Base-by-base conservation (phyloP, 1,140 invertebrate species). In the Sesamia nonagrioides region DNA sequence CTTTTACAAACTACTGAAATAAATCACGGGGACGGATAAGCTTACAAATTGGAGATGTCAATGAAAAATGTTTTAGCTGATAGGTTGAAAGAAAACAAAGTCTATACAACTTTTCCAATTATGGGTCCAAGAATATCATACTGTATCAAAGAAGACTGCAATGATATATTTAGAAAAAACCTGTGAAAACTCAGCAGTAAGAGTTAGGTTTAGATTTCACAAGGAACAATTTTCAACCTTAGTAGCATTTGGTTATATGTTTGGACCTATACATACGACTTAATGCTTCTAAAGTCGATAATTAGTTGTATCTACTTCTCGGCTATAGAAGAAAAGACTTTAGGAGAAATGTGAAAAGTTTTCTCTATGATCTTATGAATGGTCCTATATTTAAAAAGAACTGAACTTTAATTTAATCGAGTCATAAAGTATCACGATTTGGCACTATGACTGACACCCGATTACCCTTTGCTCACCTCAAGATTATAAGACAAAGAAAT, bases 401-500 rank as follows among this genome's bases (percentile, higher is more conserved):
- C 2, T 56, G 15, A 35, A 35, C 27, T n/a, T 37, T 8, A 35
- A 37, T 48, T 50, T 27, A 68, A 68, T 7, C 13, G 17, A 27
- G 27, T 33, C 18, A 68, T 37, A 68, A 68, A 68, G 33, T 50
- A 68, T 40, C 18, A 33, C 42, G 42, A 68, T 68, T 68, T 68
- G 63, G 63, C 63, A 68, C 18, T 9, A 50, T 50, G 63, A 68
- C 63, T 68, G 63, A 68, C 63, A 50, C 63, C 40, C 63, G 40
- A 68, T 68, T 68, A 68, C 63, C 42, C 63, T 68, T 68, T 68
- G 63, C 63, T 68, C 63, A 68, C 63, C 63, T 68, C 21, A 68
- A 42, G 21, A 50, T 50, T 68, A 68, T 48, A 68, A 21, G 21
- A 45, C 37, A 63, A 21, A 63, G 42, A 48, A 21, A 48, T 33